Evolutionary conservation across 2,888 invertebrate species (phyloP).

Genomic region (Dynastes maya): DNA sequence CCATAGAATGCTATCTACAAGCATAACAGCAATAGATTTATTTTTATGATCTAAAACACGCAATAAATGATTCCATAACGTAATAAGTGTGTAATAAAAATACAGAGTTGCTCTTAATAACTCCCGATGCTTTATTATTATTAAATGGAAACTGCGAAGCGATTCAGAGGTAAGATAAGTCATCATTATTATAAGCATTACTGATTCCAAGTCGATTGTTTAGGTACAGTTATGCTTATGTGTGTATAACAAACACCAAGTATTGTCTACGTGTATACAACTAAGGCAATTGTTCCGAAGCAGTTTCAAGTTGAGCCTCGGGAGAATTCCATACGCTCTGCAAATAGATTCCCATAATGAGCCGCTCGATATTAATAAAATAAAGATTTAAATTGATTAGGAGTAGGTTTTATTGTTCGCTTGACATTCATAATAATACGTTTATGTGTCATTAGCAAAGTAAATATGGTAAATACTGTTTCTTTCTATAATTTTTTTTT

Average conservation of each 20-base stretch:
- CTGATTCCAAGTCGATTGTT: background rate
- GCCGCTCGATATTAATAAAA: background rate
- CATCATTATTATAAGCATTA: background rate
- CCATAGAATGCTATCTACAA: background rate
- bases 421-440: slow-evolving; percentile 24
- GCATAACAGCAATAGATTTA: background rate
- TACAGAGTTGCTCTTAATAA: slow-evolving; percentile 6
- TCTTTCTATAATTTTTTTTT: background rate
- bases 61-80: background rate
- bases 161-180: background rate
- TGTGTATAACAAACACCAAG: background rate
- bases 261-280: too few relatives aligned
- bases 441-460: slow-evolving; percentile 24
- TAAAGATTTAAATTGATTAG: slow-evolving; percentile 33
- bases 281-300: too few relatives aligned
- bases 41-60: background rate
- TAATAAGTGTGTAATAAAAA: slow-evolving; percentile 7
- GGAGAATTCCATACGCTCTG: too few relatives aligned
- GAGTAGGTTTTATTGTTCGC: slow-evolving; percentile 9
- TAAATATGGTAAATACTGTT: background rate
- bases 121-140: slow-evolving; percentile 8
- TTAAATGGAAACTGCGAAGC: background rate
- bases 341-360: too few relatives aligned
- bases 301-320: too few relatives aligned
- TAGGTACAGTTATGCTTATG: background rate